These are phyloP conservation scores for Distichodus sexfasciatus DNA, from an alignment of 2,797 vertebrate genomes.

Conservation along the genomic window DNA sequence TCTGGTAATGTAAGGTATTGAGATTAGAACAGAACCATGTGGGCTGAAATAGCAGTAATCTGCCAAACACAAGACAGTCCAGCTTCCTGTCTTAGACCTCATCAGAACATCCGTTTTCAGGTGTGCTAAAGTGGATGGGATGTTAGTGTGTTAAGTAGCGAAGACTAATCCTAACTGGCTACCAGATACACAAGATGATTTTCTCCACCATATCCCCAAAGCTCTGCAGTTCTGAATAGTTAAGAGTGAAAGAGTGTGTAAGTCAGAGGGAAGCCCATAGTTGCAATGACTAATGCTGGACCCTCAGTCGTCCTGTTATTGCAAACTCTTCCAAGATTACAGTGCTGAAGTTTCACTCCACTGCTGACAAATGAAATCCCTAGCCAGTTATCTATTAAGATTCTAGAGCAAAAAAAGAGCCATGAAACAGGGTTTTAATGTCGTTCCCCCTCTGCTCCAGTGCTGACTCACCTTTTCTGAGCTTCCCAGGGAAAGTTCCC, in stretches of 20 bases:
- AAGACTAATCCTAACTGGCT: too few species aligned
- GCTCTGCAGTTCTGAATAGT: not conserved
- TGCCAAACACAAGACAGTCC: conserved; percentile 19
- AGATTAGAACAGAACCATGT: conserved; percentile 21
- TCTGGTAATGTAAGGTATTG: conserved; percentile 14
- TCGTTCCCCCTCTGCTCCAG: conserved; percentile 6
- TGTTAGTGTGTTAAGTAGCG: too few species aligned
- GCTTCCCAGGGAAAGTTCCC: conserved; percentile 5
- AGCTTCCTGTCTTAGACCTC: not conserved
- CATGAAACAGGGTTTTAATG: conserved; percentile 2
- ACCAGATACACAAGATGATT: too few species aligned
- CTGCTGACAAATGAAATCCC: conserved; percentile 27
- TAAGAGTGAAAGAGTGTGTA: not conserved
- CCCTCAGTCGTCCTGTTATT: not conserved
- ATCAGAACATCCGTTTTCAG: conserved; percentile 19
- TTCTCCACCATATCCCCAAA: not conserved
- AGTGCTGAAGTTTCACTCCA: not conserved
- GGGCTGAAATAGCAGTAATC: conserved; percentile 1
- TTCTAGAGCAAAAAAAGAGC: conserved; percentile 27
- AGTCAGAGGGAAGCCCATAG: conserved; percentile 17
- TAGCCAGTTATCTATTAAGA: conserved; percentile 15
- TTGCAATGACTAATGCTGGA: conserved; percentile 12
- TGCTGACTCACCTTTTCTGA: conserved; percentile 49
- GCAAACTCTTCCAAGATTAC: not conserved
- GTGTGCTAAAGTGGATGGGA: too few species aligned